Percentiles rank a stretch among this genome's conserved stretches.
Conservation (phyloP, 2,888 invertebrate genomes). For the Pyralis farinalis region DNA sequence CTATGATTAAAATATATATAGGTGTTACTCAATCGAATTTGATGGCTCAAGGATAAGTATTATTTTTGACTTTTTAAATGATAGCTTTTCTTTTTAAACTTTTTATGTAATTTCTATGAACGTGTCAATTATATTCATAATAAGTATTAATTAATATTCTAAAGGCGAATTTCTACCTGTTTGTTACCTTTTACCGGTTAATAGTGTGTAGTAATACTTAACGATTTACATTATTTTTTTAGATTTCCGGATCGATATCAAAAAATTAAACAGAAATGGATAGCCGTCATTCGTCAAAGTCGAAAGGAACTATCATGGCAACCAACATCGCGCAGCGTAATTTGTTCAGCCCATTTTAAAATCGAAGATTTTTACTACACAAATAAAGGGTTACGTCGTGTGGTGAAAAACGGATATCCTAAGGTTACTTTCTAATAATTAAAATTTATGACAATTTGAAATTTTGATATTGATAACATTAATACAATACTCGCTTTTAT, state of each 20-base stretch:
- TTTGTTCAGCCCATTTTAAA: conserved; percentile 13
- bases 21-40: too few relatives aligned
- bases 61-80: too few relatives aligned
- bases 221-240: conserved; percentile 3
- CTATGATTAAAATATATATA: too few relatives aligned
- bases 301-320: conserved; percentile 12
- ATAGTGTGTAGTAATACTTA: not conserved
- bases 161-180: too few relatives aligned
- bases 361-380: conserved; percentile 10
- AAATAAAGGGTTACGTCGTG: conserved; percentile 12
- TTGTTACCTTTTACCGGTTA: not conserved
- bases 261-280: conserved; percentile 11
- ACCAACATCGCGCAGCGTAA: conserved; percentile 11
- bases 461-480: too few relatives aligned
- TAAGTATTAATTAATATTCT: not conserved
- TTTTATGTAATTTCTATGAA: too few relatives aligned
- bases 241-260: conserved; percentile 11
- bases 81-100: too few relatives aligned
- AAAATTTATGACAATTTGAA: conserved; percentile 1
- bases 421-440: conserved; percentile 7
- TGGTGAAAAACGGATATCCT: conserved; percentile 12
- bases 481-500: not conserved
- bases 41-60: too few relatives aligned
- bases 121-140: not conserved
- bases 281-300: conserved; percentile 11